Conservation (phyloP, 2,888 invertebrate species). For the Tineola bisselliella region DNA sequence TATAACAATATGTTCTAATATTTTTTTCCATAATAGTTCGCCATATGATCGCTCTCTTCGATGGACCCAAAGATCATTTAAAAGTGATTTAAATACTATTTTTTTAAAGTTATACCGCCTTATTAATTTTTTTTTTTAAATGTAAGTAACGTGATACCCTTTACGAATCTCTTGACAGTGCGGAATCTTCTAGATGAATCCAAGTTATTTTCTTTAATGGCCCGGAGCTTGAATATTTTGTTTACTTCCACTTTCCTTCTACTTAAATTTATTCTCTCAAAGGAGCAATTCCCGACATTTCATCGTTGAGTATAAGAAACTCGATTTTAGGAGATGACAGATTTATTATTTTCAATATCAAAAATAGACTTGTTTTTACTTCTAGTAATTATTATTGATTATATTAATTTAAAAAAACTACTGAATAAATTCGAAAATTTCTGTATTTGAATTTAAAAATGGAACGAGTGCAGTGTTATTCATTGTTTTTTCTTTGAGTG, state of each 20-base stretch:
- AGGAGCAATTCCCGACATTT: constrained; percentile 8
- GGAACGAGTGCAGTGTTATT: too few species aligned
- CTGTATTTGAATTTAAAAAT: too few species aligned
- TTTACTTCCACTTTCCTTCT: constrained; percentile 5
- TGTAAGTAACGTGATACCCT: not conserved
- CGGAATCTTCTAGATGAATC: constrained; percentile 5
- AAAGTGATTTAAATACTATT: too few species aligned
- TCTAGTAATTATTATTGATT: not conserved
- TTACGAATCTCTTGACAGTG: not conserved
- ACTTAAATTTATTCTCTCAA: constrained; percentile 10
- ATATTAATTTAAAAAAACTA: not conserved
- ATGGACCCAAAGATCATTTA: too few species aligned
- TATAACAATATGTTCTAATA: too few species aligned
- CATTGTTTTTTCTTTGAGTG: too few species aligned
- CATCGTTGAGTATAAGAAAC: not conserved
- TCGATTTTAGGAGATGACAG: constrained; percentile 13
- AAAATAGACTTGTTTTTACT: not conserved
- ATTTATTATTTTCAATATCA: not conserved
- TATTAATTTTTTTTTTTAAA: too few species aligned
- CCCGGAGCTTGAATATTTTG: constrained; percentile 6
- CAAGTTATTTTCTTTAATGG: constrained; percentile 12
- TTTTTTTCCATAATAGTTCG: too few species aligned
- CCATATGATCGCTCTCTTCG: too few species aligned
- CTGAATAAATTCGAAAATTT: too few species aligned
- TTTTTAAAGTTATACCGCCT: too few species aligned